Percentiles rank a stretch among this genome's conserved stretches.
phyloP scores from a whole-genome alignment of 30 jellyfish, hydroid and myxozoan genomes.

The Nemopilema nomurai region DNA sequence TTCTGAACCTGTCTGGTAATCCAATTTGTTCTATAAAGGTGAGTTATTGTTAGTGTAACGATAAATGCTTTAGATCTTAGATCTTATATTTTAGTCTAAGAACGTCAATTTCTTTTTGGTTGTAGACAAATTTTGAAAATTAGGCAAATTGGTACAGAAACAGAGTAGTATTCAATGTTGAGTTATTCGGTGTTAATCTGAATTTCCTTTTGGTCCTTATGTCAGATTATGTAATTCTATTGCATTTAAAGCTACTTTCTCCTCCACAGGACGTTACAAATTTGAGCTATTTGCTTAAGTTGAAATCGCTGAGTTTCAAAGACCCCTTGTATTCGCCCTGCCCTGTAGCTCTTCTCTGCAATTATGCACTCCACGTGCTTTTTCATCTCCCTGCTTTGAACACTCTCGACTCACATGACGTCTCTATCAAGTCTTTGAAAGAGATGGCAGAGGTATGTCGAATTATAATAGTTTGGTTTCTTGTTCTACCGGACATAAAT shows the following conservation, averaged over 20 bases:
- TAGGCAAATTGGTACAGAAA: no score
- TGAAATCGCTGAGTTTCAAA: slow-evolving; percentile 67
- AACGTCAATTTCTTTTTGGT: no score
- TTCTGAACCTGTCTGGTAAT: slow-evolving; percentile 82
- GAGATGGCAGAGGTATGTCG: slow-evolving; percentile 79
- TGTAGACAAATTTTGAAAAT: no score
- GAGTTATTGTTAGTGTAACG: no score
- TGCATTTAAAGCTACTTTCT: background rate
- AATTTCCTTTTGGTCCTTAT: no score
- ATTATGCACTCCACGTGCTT: slow-evolving; percentile 75
- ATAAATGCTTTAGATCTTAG: no score
- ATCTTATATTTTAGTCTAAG: no score
- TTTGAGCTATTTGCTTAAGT: slow-evolving; percentile 59
- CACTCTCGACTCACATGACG: slow-evolving; percentile 79
- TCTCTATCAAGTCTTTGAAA: slow-evolving; percentile 69
- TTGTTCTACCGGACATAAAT: background rate
- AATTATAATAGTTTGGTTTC: background rate
- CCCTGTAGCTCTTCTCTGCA: slow-evolving; percentile 88
- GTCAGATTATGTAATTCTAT: background rate
- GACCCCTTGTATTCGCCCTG: slow-evolving; percentile 86
- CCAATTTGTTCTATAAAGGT: slow-evolving; percentile 77
- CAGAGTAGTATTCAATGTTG: no score
- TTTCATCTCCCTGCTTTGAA: slow-evolving; percentile 78
- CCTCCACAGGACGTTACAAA: slow-evolving; percentile 74
- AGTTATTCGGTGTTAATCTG: no score